phyloP scores from a whole-genome alignment of 2,113 vertebrate genomes.

The Alaudala cheleensis region DNA sequence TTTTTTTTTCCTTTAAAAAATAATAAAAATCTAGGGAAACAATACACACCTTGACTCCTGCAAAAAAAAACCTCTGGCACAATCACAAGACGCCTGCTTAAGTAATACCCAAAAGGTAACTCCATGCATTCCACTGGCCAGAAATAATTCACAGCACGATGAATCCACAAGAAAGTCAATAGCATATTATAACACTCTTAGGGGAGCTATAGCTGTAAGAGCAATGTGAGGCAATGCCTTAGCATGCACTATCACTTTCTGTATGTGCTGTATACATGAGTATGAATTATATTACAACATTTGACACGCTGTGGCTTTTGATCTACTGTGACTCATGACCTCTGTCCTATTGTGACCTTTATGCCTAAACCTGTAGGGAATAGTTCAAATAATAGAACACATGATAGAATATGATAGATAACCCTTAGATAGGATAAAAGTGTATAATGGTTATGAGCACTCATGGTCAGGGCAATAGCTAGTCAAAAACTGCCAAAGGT shows the following conservation, averaged over 20 bases:
- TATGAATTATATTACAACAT: constrained; percentile 52
- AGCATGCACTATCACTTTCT: constrained; percentile 48
- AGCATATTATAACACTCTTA: constrained; percentile 67
- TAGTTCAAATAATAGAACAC: constrained; percentile 41
- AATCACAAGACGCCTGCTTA: constrained; percentile 68
- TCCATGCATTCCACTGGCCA: constrained; percentile 60
- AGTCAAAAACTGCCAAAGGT: background rate
- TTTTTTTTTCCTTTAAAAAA: background rate
- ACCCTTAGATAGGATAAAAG: constrained; percentile 10
- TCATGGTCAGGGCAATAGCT: background rate
- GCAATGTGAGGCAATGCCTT: constrained; percentile 49
- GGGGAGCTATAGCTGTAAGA: constrained; percentile 62
- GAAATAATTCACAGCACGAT: constrained; percentile 72
- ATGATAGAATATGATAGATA: constrained; percentile 33
- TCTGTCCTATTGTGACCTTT: constrained; percentile 56
- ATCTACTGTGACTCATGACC: constrained; percentile 40
- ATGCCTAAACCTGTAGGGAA: constrained; percentile 26
- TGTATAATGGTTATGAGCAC: background rate
- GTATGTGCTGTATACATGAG: constrained; percentile 19
- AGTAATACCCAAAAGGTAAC: constrained; percentile 72
- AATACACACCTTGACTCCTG: constrained; percentile 73
- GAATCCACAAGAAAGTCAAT: constrained; percentile 65
- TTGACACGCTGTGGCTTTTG: constrained; percentile 40
- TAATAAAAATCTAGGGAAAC: constrained; percentile 43
- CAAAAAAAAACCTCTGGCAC: constrained; percentile 73